A percentile compares a stretch with the other conserved stretches of the same genome.
Evolutionary conservation across 2,888 invertebrate genomes (phyloP).

Genomic region (Saturnia japonica): DNA sequence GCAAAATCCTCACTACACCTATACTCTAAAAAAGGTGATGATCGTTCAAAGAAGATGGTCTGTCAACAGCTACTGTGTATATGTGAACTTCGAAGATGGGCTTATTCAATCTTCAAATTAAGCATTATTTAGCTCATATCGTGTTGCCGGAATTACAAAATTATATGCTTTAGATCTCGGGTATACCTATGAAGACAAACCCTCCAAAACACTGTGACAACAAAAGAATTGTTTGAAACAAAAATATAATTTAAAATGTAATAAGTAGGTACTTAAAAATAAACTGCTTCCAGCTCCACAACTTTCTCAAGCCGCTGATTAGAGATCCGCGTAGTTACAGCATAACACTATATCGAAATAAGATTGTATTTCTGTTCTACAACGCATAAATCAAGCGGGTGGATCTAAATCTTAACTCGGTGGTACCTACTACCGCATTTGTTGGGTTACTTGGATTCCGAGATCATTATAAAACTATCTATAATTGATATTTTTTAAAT

Average conservation of each 20-base stretch:
- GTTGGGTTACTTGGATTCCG: neutral
- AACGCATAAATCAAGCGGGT: constrained; percentile 22
- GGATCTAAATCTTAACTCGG: constrained; percentile 19
- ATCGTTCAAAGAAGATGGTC: too few relatives aligned
- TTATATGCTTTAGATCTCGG: neutral
- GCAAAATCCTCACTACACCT: too few relatives aligned
- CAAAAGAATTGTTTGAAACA: too few relatives aligned
- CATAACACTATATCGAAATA: constrained; percentile 35
- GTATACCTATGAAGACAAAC: neutral
- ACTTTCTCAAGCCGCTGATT: constrained; percentile 37
- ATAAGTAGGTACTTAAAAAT: neutral
- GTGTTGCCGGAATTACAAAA: too few relatives aligned
- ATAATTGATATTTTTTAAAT: neutral
- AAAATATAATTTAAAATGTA: too few relatives aligned
- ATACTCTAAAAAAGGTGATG: too few relatives aligned
- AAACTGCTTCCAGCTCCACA: constrained; percentile 28
- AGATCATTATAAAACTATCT: neutral
- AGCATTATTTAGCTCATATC: too few relatives aligned
- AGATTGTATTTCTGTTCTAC: constrained; percentile 17
- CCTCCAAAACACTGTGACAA: too few relatives aligned
- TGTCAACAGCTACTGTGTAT: too few relatives aligned
- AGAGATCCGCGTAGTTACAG: constrained; percentile 38
- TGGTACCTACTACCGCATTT: neutral
- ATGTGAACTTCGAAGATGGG: too few relatives aligned
- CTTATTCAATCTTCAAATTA: too few relatives aligned